Base-by-base conservation (phyloP, 2,888 invertebrate species). In the Callyntrura guangdongensis region DNA sequence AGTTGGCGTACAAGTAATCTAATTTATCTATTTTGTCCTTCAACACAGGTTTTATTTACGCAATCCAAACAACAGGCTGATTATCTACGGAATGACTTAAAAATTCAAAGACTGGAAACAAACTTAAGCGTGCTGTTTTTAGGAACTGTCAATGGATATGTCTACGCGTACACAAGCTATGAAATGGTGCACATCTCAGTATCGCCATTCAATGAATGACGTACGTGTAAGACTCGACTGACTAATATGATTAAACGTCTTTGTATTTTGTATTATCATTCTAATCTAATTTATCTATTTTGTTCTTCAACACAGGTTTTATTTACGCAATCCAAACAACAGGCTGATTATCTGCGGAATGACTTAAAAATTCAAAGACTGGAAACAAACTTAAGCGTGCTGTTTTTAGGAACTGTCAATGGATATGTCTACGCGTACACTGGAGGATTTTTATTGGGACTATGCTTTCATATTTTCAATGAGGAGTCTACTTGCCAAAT, bases 371-470 rank as follows among this genome's bases (percentile, higher is more conserved):
- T 93, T 22, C 91, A 92, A 27, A 85, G 93, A 45, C 72, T 93
- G 53, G 93, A 94, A 85, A 89, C 89, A 4, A 91, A 87, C 61
- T 82, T 98, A 14, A 98, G 97, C 94, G 96, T 98, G 94, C 95
- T 98, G n/a, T 95, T 98, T 93, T 96, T 98, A 84, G 98, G 98
- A 12, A 97, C 97, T 94, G 96, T 96, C 84, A 96, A 96, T 92
- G 98, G 98, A 0, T 96, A 96, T 93, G 94, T 95, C 11, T 94
- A 95, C 85, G 89, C 91, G 11, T 93, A 92, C 49, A 93, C 93
- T 59, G 93, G 93, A 22, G 93, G 93, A 22, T 93, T 93, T 81
- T 84, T 93, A 1, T 86, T 92, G n/a, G 92, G 92, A 9, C 77
- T 92, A 0, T 90, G 91, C 22, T 47, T 93, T 11, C 86, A 86